Evolutionary conservation across 2,888 invertebrate species (phyloP), one percentile per base, ranked within the genome.

Genomic region (Syrphus vitripennis): DNA sequence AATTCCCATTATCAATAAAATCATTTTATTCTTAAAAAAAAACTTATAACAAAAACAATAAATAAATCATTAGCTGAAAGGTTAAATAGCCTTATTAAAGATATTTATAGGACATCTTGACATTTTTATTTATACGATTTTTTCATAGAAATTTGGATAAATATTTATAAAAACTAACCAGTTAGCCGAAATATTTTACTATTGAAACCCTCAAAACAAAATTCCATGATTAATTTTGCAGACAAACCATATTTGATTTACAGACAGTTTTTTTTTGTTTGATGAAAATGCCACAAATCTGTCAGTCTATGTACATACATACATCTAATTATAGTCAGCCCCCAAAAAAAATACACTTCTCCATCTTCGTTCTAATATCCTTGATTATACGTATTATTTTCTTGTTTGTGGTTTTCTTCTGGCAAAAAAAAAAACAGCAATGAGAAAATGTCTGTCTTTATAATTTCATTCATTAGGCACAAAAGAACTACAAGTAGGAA

Each of bases 321-420:
- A n/a, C n/a, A 21, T n/a, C 26, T 34, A 21, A 67, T 6, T 69
- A 31, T 29, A 50, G 7, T 2, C 1, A 12, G 12, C 9, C 14
- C 12, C 40, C 12, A 53, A 42, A 63, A 55, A 12, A 65, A 55
- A 72, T 31, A 31, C n/a, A 4, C 45, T 34, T 40, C 26, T 57
- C 77, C 40, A 53, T 42, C 31, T 34, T 37, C 53, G 21, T 42
- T 40, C 55, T 40, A 37, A 65, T 71, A 50, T 78, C 31, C 50
- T 83, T 78, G 72, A 72, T 77, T 71, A 40, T n/a, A n/a, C n/a
- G n/a, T n/a, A n/a, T n/a, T 72, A 53, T 71, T 72, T 63, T 72
- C 59, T 83, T 83, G 61, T 74, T 78, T 69, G 45, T 78, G 53
- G 42, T 72, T 59, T 40, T 77, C n/a, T 59, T 21, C 26, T 21